Conservation (phyloP, 2,797 vertebrate species). For the Brachyalestes nurse region DNA sequence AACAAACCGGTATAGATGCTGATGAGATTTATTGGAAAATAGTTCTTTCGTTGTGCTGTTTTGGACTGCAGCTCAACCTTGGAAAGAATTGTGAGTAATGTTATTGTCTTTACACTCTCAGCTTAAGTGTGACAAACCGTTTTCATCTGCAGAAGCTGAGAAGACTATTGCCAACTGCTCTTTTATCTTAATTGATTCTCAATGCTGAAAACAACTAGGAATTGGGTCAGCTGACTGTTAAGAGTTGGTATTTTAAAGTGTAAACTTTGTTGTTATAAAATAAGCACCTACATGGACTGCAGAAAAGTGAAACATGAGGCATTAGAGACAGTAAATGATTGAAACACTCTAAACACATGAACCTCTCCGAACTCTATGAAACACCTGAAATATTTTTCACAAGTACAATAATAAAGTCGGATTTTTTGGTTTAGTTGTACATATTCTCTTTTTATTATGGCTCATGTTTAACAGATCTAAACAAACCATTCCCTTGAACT, state of each 20-base stretch:
- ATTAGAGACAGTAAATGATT: background rate
- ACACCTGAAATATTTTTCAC: background rate
- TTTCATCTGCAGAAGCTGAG: conserved; percentile 39
- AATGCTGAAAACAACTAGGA: conserved; percentile 29
- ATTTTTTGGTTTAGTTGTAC: too few relatives aligned
- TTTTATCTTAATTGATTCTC: conserved; percentile 49
- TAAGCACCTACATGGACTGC: background rate
- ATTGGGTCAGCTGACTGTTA: background rate
- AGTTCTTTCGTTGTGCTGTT: conserved; percentile 16
- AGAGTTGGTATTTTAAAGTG: conserved; percentile 4
- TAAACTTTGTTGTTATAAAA: conserved; percentile 19
- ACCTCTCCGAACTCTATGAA: background rate
- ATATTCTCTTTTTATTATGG: too few relatives aligned
- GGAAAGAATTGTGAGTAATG: conserved; percentile 38
- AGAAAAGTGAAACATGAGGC: too few relatives aligned
- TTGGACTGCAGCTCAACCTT: conserved; percentile 29
- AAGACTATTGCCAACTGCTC: conserved; percentile 27
- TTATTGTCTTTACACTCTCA: conserved; percentile 32
- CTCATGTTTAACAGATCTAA: too few relatives aligned
- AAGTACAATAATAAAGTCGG: too few relatives aligned
- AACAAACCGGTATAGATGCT: conserved; percentile 4
- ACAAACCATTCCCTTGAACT: too few relatives aligned
- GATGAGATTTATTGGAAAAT: conserved; percentile 34
- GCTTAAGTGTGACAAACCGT: conserved; percentile 33
- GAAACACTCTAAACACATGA: background rate